These are phyloP conservation scores for Acrocera orbiculus DNA, from an alignment of 2,888 invertebrate genomes.

Conservation along the genomic window DNA sequence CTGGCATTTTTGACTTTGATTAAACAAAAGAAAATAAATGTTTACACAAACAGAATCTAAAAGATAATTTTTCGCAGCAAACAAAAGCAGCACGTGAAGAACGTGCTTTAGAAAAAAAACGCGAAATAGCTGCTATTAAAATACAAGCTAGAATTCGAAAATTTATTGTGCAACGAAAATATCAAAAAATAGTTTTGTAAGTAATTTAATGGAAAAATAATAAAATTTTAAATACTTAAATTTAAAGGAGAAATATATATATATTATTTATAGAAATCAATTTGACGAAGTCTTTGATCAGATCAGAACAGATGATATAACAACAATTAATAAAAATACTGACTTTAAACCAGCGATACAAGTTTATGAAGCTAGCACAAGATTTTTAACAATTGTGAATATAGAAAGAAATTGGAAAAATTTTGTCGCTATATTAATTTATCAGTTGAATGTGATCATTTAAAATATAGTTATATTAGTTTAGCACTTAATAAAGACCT, in stretches of 20 bases:
- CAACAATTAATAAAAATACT: too few relatives aligned
- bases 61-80: conserved; percentile 64
- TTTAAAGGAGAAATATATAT: too few relatives aligned
- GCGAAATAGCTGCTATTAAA: conserved; percentile 52
- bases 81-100: conserved; percentile 83
- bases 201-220: too few relatives aligned
- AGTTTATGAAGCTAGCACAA: conserved; percentile 50
- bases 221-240: too few relatives aligned
- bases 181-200: conserved; percentile 51
- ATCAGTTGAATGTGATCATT: conserved; percentile 58
- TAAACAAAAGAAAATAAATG: too few relatives aligned
- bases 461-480: conserved; percentile 71
- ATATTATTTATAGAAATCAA: too few relatives aligned
- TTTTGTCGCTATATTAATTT: conserved; percentile 67
- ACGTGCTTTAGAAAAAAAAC: conserved; percentile 65
- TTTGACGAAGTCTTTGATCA: too few relatives aligned
- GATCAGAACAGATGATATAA: too few relatives aligned
- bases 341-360: conserved; percentile 50
- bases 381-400: conserved; percentile 18
- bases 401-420: conserved; percentile 55
- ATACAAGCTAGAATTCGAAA: conserved; percentile 62
- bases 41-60: too few relatives aligned
- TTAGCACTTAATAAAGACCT: conserved; percentile 74
- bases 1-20: too few relatives aligned
- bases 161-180: conserved; percentile 50